Base-by-base conservation (phyloP, 23 tunicate species). In the Ciona savignyi region DNA sequence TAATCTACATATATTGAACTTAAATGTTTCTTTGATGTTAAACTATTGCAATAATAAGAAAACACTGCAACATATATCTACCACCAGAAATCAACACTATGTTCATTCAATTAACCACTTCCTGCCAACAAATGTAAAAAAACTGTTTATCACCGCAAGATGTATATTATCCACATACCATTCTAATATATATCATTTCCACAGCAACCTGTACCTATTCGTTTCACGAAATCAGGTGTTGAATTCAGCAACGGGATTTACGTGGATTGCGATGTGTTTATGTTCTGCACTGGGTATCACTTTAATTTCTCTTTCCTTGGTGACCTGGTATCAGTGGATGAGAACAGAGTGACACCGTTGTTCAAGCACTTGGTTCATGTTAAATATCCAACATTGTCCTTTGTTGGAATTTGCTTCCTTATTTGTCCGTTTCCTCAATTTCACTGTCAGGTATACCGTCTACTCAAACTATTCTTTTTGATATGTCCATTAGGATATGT, bases 401-500 rank as follows among this genome's bases (percentile, higher is more conserved):
- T 49, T 49, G 20, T 49, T 49, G 61, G 61, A 49, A 15, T 49
- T 20, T 49, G 61, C 20, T 49, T 49, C 19, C 61, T 11, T 15
- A 49, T 49, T 49, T 49, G 61, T 49, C 61, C 61, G 20, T 49
- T 49, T 49, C 61, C 61, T 49, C 61, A 49, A 20, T 49, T 49
- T 49, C 19, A 49, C 61, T 49, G 61, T 20, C 61, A 49, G 61
- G 61, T 49, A 49, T 11, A 49, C 20, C 20, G 61, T 49, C 20
- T 11, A 49, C 61, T 49, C 20, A 49, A 49, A 49, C 20, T 49
- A 11, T 49, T 49, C 20, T 49, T 11, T 11, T 49, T 49, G 15
- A 11, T 11, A 49, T 11, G 20, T 49, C 61, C 61, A 49, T 49
- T 20, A 15, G n/a, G n/a, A n/a, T n/a, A n/a, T n/a, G n/a, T n/a